A percentile compares a stretch with the other conserved stretches of the same genome.
Evolutionary conservation across 2,888 invertebrate genomes (phyloP).

Genomic region (Rhagophthalmus giganteus): DNA sequence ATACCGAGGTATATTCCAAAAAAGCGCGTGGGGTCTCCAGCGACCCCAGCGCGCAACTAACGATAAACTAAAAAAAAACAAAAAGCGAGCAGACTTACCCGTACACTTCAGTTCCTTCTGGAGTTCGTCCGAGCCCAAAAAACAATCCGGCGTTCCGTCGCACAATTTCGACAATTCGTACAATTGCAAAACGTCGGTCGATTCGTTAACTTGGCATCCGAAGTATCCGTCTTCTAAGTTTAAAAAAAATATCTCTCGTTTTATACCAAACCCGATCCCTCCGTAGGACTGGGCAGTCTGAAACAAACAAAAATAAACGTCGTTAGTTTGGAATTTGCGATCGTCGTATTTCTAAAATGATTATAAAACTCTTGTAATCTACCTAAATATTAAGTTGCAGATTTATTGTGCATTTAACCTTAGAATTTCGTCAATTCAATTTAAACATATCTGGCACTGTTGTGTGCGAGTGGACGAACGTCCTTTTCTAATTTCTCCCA

Average conservation of each 20-base stretch:
- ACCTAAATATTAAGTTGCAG: neutral
- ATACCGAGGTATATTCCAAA: too few relatives aligned
- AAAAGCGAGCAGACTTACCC: conserved; percentile 64
- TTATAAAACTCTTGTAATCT: neutral
- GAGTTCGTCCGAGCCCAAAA: conserved; percentile 89
- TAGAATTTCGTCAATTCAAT: too few relatives aligned
- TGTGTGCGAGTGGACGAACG: too few relatives aligned
- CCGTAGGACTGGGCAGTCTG: conserved; percentile 79
- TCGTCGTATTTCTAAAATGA: neutral
- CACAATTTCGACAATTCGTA: conserved; percentile 94
- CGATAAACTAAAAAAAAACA: too few relatives aligned
- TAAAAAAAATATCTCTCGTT: conserved; percentile 93
- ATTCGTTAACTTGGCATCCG: conserved; percentile 96
- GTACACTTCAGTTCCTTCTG: conserved; percentile 89
- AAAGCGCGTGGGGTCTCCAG: too few relatives aligned
- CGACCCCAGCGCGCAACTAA: neutral
- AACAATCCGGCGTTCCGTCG: conserved; percentile 89
- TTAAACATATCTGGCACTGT: too few relatives aligned
- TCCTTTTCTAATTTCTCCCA: too few relatives aligned
- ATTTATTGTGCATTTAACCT: neutral
- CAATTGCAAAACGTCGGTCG: conserved; percentile 91
- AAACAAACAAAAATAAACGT: conserved; percentile 47
- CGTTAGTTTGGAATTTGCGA: conserved; percentile 1
- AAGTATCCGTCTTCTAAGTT: conserved; percentile 97
- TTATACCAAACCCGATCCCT: conserved; percentile 81